phyloP scores from a whole-genome alignment of 23 tunicate species.

The Botrylloides violaceus region DNA sequence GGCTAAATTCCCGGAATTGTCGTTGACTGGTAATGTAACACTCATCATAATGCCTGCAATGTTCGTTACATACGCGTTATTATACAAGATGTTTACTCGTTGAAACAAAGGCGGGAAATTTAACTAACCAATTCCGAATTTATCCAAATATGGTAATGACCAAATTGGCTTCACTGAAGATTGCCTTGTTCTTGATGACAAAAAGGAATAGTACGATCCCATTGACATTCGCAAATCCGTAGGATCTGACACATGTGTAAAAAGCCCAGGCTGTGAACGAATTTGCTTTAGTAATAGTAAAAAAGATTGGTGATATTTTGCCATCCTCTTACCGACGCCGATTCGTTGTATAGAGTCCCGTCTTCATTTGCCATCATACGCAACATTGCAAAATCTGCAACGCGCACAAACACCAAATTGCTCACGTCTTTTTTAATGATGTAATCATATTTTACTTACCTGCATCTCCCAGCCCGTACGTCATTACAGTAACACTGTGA shows the following conservation, averaged over 20 bases:
- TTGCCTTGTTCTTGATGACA: not conserved
- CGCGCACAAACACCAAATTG: not conserved
- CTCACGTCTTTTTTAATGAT: not conserved
- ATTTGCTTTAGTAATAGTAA: too few species aligned
- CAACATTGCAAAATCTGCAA: constrained; percentile 21
- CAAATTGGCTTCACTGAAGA: constrained; percentile 27
- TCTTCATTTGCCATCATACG: constrained; percentile 21
- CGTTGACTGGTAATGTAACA: constrained; percentile 21
- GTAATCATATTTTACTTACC: constrained; percentile 3
- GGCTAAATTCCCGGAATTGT: constrained; percentile 18
- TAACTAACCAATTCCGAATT: constrained; percentile 38
- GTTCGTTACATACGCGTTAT: not conserved
- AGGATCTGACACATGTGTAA: constrained; percentile 24
- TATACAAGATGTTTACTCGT: not conserved
- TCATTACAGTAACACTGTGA: constrained; percentile 34
- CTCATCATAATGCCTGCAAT: constrained; percentile 28
- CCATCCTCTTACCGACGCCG: not conserved
- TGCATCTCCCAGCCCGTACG: constrained; percentile 39
- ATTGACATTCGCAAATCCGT: constrained; percentile 18
- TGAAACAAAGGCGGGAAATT: too few species aligned
- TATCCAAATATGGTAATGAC: constrained; percentile 51
- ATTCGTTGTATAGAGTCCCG: not conserved
- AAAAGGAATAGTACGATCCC: constrained; percentile 42
- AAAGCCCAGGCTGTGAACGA: constrained; percentile 14
- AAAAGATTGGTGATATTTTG: too few species aligned